Conservation (phyloP, 2,888 invertebrate genomes). For the Lumbricus terrestris region DNA sequence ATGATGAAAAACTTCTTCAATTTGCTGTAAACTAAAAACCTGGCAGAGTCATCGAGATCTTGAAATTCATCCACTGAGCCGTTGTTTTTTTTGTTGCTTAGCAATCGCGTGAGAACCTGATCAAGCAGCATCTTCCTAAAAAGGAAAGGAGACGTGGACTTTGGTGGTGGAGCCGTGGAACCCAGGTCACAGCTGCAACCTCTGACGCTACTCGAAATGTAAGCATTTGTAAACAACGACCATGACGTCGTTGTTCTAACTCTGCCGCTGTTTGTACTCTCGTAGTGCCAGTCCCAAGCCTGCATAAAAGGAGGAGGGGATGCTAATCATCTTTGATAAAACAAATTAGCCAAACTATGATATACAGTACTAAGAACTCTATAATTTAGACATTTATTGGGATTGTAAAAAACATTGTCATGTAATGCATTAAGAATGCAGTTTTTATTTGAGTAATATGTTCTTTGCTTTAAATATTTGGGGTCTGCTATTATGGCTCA, state of each 20-base stretch:
- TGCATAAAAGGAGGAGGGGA: too few relatives aligned
- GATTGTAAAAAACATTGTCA: too few relatives aligned
- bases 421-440: too few relatives aligned
- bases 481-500: too few relatives aligned
- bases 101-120: slow-evolving; percentile 51
- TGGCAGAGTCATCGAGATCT: not conserved
- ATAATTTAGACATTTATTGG: too few relatives aligned
- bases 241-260: not conserved
- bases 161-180: slow-evolving; percentile 35
- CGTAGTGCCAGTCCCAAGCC: too few relatives aligned
- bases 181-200: not conserved
- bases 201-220: not conserved
- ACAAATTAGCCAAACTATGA: too few relatives aligned
- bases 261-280: too few relatives aligned
- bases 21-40: not conserved
- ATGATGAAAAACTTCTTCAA: not conserved
- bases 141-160: slow-evolving; percentile 51
- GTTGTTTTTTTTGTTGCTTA: slow-evolving; percentile 35
- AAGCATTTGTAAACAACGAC: not conserved
- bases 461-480: too few relatives aligned
- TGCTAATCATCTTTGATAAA: too few relatives aligned
- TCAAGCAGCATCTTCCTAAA: slow-evolving; percentile 61
- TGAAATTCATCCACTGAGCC: not conserved
- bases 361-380: too few relatives aligned
- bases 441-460: too few relatives aligned